Evolutionary conservation across 2,797 vertebrate species (phyloP), one percentile per base, ranked within the genome.

Genomic region (Halcyon leucocephala): DNA sequence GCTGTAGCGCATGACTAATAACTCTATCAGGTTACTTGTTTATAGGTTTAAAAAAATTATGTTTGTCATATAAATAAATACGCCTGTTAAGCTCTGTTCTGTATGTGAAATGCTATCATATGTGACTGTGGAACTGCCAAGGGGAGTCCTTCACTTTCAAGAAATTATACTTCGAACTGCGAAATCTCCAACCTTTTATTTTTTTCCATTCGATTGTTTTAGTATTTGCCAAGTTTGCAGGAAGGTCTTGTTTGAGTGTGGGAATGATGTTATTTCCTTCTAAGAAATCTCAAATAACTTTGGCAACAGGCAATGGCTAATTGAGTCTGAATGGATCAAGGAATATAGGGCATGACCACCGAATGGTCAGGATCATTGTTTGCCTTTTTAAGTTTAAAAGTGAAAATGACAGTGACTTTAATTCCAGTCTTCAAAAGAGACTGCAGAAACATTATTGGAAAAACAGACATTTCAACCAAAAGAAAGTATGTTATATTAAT

Each of bases 41-140:
- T 97, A 94, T 87, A 97, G 89, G 76, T 97, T 97, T 87, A 33
- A 37, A 61, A 85, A 72, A 97, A 97, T 93, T 93, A 76, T 60
- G 90, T 97, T 93, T 96, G 92, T 95, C 77, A 82, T 95, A 88
- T 78, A 97, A 96, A 97, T 96, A 97, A 95, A 96, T 96, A 96
- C 96, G 58, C 33, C 85, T 92, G 48, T 26, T 90, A 66, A 73
- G 20, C n/a, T 85, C 39, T 71, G 41, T 52, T 25, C 20, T 70
- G 13, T 41, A n/a, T 39, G 12, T 54, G 71, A 79, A 83, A 35
- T 13, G 14, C 4, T 14, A 17, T 42, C 31, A 3, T 46, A 29
- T 64, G 37, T 52, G 81, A 35, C 67, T 39, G 9, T 26, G 25
- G 48, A 58, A 86, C 39, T 61, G 80, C 13, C 24, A 82, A 77